Percentiles rank a stretch among this genome's conserved stretches.
These are phyloP conservation scores for Labia minor DNA, from an alignment of 2,888 invertebrate species.

Conservation along the genomic window DNA sequence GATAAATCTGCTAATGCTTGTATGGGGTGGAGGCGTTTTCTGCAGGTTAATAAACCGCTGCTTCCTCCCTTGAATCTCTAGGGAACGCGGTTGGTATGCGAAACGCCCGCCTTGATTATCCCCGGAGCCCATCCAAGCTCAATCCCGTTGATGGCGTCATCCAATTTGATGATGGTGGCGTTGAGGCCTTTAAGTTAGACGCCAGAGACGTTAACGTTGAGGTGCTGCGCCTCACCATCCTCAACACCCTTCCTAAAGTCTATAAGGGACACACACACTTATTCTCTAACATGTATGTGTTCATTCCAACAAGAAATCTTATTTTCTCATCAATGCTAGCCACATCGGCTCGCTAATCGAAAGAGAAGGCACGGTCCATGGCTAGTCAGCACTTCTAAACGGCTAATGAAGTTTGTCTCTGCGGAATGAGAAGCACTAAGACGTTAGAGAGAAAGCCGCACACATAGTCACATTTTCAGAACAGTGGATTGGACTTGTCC, in stretches of 20 bases:
- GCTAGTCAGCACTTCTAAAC: constrained; percentile 13
- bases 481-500: neutral
- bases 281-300: too few relatives aligned
- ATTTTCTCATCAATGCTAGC: constrained; percentile 7
- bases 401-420: constrained; percentile 8
- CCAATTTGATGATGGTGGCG: constrained; percentile 2
- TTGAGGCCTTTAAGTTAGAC: neutral
- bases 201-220: neutral
- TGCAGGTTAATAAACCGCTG: constrained; percentile 5
- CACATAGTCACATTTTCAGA: neutral
- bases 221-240: neutral
- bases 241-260: neutral
- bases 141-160: neutral
- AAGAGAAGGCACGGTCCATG: neutral
- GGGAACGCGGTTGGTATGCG: neutral
- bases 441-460: neutral
- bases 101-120: constrained; percentile 7
- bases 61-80: neutral
- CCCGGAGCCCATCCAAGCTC: constrained; percentile 13
- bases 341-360: constrained; percentile 8
- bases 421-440: neutral
- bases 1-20: constrained; percentile 1
- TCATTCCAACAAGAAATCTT: neutral
- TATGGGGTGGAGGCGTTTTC: too few relatives aligned
- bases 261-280: too few relatives aligned